phyloP scores from a whole-genome alignment of 2,797 vertebrate species.

The Eurystomus glaucurus region DNA sequence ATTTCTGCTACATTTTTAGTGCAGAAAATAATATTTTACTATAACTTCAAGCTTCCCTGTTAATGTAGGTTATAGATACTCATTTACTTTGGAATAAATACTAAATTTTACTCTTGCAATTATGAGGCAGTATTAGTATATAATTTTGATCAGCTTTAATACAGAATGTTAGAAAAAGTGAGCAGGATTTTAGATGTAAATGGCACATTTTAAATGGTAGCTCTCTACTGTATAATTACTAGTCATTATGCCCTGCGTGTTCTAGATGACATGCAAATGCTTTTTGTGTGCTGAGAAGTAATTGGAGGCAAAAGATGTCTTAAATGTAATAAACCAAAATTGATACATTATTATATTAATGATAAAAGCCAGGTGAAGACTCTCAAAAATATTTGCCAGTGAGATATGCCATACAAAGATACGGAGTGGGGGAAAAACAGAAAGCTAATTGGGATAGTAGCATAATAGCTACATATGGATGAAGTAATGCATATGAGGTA shows the following conservation, averaged over 20 bases:
- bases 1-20: constrained; percentile 6
- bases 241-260: background rate
- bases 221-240: background rate
- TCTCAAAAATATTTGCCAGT: background rate
- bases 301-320: background rate
- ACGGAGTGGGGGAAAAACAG: background rate
- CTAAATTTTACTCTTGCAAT: constrained; percentile 6
- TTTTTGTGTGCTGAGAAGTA: background rate
- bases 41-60: constrained; percentile 1
- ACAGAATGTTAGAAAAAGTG: constrained; percentile 2
- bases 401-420: background rate
- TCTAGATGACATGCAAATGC: background rate
- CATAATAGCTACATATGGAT: background rate
- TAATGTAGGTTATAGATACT: constrained; percentile 24
- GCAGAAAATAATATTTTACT: background rate
- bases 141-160: constrained; percentile 62
- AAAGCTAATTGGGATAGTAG: background rate
- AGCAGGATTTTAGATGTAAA: constrained; percentile 25
- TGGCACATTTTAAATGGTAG: background rate
- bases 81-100: constrained; percentile 47
- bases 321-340: background rate
- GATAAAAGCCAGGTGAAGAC: background rate
- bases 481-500: background rate
- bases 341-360: background rate
- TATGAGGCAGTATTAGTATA: constrained; percentile 17